These are phyloP conservation scores for Andrena bucephala DNA, from an alignment of 2,888 invertebrate species.

Conservation along the genomic window DNA sequence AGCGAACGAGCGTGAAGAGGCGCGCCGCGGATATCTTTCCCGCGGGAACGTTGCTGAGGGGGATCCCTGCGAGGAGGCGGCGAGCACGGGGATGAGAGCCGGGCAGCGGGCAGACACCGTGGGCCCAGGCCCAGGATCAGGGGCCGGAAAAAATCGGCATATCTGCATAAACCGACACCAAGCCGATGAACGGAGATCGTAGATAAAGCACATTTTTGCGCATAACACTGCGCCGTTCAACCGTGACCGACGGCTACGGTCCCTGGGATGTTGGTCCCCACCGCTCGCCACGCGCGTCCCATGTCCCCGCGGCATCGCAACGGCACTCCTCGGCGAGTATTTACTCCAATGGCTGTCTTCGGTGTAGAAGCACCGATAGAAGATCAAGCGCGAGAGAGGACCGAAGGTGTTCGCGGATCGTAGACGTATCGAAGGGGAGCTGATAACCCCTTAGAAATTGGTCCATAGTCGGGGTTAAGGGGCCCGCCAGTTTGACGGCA, in stretches of 20 bases:
- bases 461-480: neutral
- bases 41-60: constrained; percentile 2
- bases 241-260: constrained; percentile 57
- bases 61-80: constrained; percentile 22
- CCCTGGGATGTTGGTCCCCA: neutral
- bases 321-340: constrained; percentile 20
- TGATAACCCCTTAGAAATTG: constrained; percentile 5
- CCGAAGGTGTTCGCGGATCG: constrained; percentile 28
- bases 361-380: constrained; percentile 13
- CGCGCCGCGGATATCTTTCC: constrained; percentile 10
- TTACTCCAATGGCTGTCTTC: constrained; percentile 15
- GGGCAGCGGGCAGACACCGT: constrained; percentile 6
- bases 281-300: neutral
- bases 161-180: constrained; percentile 62
- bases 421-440: constrained; percentile 2
- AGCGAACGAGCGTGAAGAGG: constrained; percentile 36
- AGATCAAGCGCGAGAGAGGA: constrained; percentile 4
- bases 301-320: neutral
- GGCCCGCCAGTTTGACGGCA: too few relatives aligned
- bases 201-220: constrained; percentile 59
- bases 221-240: constrained; percentile 59
- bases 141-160: constrained; percentile 57
- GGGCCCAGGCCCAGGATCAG: constrained; percentile 30
- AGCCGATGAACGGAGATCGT: constrained; percentile 55
- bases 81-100: constrained; percentile 38